These are phyloP conservation scores for Asteroscopus sphinx DNA, from an alignment of 2,888 invertebrate genomes.

Conservation along the genomic window DNA sequence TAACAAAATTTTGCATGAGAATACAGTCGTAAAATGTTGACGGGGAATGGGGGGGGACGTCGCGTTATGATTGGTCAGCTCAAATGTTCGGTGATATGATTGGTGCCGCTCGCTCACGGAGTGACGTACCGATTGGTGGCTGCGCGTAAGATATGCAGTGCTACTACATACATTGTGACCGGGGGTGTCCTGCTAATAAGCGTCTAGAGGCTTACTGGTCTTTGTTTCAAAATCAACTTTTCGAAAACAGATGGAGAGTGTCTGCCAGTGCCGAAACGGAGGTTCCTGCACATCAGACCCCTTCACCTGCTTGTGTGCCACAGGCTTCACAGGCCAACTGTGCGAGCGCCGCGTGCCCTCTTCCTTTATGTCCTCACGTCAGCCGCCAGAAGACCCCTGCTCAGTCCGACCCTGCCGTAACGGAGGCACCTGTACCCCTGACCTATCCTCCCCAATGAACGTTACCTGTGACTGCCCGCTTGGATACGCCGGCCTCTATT, in stretches of 20 bases:
- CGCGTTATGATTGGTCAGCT: too few relatives aligned
- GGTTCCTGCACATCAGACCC: constrained; percentile 90
- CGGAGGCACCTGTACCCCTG: constrained; percentile 92
- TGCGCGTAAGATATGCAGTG: too few relatives aligned
- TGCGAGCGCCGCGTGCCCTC: constrained; percentile 79
- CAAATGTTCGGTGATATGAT: too few relatives aligned
- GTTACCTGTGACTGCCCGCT: constrained; percentile 95
- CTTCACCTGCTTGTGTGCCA: constrained; percentile 88
- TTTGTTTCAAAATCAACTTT: not conserved
- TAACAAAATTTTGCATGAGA: too few relatives aligned
- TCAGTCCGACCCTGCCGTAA: constrained; percentile 93
- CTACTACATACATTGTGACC: too few relatives aligned
- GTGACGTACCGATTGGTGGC: too few relatives aligned
- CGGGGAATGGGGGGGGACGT: too few relatives aligned
- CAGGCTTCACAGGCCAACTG: constrained; percentile 74
- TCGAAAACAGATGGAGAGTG: constrained; percentile 58
- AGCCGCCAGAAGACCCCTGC: constrained; percentile 85
- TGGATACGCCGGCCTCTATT: constrained; percentile 94
- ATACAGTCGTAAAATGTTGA: too few relatives aligned
- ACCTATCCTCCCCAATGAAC: constrained; percentile 74
- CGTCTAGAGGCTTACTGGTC: too few relatives aligned
- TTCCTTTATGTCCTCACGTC: constrained; percentile 62
- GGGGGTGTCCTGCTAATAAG: too few relatives aligned
- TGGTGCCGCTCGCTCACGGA: too few relatives aligned
- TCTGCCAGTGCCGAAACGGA: constrained; percentile 92